Evolutionary conservation across 2,797 vertebrate genomes (phyloP).

Genomic region (Centroberyx gerrardi): DNA sequence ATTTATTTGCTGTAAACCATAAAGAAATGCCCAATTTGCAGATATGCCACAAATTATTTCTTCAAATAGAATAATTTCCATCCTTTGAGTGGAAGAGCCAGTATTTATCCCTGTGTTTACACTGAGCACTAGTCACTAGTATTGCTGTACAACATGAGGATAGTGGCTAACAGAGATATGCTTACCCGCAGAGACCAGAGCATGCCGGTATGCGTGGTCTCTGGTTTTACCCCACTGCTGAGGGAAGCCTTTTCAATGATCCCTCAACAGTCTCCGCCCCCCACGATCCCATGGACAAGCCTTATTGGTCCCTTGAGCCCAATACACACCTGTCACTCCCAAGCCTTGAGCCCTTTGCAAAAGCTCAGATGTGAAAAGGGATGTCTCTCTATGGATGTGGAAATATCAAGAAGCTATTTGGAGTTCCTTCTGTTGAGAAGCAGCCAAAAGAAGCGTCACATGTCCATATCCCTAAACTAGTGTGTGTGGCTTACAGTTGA

Average conservation of each 20-base stretch:
- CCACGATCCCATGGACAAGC: not conserved
- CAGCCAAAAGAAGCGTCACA: not conserved
- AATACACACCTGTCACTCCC: not conserved
- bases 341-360: not conserved
- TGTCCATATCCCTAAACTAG: not conserved
- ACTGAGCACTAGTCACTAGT: not conserved
- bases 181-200: constrained; percentile 27
- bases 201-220: constrained; percentile 31
- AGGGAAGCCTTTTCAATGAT: constrained; percentile 16
- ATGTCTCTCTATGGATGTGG: constrained; percentile 2
- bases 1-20: not conserved
- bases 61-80: not conserved
- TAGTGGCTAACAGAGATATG: constrained; percentile 25
- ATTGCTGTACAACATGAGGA: not conserved
- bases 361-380: not conserved
- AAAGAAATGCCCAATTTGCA: not conserved
- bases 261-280: not conserved
- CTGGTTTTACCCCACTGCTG: constrained; percentile 22
- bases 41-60: not conserved
- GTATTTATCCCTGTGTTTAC: not conserved
- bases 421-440: constrained; percentile 22
- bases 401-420: constrained; percentile 26
- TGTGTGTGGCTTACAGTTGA: not conserved
- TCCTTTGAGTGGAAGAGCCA: not conserved
- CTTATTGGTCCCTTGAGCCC: constrained; percentile 9